phyloP scores from a whole-genome alignment of 2,888 invertebrate genomes.

The Campaea margaritaria region DNA sequence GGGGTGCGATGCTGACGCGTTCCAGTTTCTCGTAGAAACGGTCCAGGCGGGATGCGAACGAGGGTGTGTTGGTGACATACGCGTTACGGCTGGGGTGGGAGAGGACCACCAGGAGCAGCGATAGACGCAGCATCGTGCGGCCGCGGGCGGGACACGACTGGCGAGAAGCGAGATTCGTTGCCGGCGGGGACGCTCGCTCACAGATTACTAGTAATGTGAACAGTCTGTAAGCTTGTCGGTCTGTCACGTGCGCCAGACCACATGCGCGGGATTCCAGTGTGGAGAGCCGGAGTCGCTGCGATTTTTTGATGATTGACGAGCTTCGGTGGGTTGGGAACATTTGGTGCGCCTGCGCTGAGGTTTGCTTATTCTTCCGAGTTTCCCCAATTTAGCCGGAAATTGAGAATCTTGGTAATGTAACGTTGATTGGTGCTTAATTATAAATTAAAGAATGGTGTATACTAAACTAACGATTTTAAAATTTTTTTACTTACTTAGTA shows the following conservation, averaged over 20 bases:
- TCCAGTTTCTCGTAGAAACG: conserved; percentile 71
- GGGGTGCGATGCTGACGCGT: conserved; percentile 53
- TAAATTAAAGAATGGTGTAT: too few species aligned
- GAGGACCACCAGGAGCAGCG: conserved; percentile 60
- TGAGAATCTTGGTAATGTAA: neutral
- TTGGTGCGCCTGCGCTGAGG: too few species aligned
- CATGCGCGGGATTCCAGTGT: conserved; percentile 28
- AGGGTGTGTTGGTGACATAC: conserved; percentile 66
- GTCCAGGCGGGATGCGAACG: conserved; percentile 65
- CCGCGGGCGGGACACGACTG: conserved; percentile 62
- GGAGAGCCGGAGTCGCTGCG: conserved; percentile 1
- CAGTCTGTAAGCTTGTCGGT: neutral
- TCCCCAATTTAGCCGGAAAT: too few species aligned
- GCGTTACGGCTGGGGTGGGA: conserved; percentile 62
- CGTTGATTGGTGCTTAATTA: too few species aligned
- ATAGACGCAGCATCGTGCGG: conserved; percentile 67
- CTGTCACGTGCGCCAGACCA: conserved; percentile 12
- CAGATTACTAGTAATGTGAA: conserved; percentile 3
- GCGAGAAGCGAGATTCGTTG: conserved; percentile 32
- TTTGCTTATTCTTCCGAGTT: neutral
- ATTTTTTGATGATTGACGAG: conserved; percentile 30
- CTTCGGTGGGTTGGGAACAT: neutral
- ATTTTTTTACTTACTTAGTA: too few species aligned
- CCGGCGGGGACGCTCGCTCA: conserved; percentile 15
- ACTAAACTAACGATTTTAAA: too few species aligned